Evolutionary conservation across 2,797 vertebrate genomes (phyloP).

Genomic region (Trachurus trachurus): DNA sequence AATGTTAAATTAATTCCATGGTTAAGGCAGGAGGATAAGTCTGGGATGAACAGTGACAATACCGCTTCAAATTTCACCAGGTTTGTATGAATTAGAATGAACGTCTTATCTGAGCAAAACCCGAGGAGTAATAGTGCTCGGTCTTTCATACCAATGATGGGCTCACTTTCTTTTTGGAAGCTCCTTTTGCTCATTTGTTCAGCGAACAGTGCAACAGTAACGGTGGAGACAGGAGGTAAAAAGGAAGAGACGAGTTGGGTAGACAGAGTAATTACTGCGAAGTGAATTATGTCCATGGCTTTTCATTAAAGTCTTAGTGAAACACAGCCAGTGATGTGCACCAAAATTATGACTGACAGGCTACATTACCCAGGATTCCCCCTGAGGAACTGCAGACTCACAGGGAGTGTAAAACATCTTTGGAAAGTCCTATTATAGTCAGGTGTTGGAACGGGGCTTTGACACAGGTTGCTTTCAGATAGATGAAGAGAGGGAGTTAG

Average conservation of each 20-base stretch:
- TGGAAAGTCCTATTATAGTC: constrained; percentile 68
- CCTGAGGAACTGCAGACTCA: constrained; percentile 55
- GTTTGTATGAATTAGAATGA: constrained; percentile 16
- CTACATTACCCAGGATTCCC: constrained; percentile 60
- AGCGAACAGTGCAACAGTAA: constrained; percentile 10
- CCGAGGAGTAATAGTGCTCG: neutral
- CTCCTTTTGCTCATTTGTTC: constrained; percentile 20
- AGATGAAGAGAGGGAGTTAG: constrained; percentile 61
- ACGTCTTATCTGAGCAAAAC: constrained; percentile 2
- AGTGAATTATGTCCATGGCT: constrained; percentile 65
- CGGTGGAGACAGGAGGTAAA: constrained; percentile 39
- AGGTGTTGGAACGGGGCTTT: constrained; percentile 37
- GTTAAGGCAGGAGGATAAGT: constrained; percentile 8
- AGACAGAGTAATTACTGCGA: constrained; percentile 66
- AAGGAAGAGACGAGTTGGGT: constrained; percentile 42
- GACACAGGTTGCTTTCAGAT: constrained; percentile 52
- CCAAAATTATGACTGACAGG: constrained; percentile 71
- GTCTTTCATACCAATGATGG: constrained; percentile 11
- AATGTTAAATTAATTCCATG: constrained; percentile 33
- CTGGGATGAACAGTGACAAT: neutral
- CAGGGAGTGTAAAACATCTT: constrained; percentile 66
- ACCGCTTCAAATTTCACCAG: constrained; percentile 25
- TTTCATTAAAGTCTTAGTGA: constrained; percentile 68
- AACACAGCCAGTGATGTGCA: constrained; percentile 66
- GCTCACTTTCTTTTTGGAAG: constrained; percentile 30